phyloP scores from a whole-genome alignment of 2,888 invertebrate species.

The Brenthis ino region DNA sequence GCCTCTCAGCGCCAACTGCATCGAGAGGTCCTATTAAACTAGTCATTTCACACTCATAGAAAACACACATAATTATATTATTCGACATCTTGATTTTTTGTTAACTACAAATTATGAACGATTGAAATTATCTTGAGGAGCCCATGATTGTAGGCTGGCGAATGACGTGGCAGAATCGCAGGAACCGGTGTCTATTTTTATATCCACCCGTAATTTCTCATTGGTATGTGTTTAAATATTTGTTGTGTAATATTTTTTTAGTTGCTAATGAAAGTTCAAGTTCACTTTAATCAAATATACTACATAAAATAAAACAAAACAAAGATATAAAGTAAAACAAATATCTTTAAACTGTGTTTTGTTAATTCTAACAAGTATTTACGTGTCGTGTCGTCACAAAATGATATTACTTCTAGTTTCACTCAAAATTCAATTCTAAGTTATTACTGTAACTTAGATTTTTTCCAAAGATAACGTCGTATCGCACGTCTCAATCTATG shows the following conservation, averaged over 20 bases:
- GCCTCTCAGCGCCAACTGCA: slow-evolving; percentile 39
- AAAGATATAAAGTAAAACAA: too few relatives aligned
- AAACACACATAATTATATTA: slow-evolving; percentile 79
- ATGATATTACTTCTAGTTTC: slow-evolving; percentile 17
- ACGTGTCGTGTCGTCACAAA: slow-evolving; percentile 16
- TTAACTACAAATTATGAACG: slow-evolving; percentile 73
- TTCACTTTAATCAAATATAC: neutral
- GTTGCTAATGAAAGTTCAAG: neutral
- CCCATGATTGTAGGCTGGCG: slow-evolving; percentile 69
- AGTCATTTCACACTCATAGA: slow-evolving; percentile 74
- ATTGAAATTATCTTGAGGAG: slow-evolving; percentile 75
- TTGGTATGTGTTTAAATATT: neutral
- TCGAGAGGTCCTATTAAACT: slow-evolving; percentile 67
- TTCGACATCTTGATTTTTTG: slow-evolving; percentile 71
- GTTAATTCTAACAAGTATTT: slow-evolving; percentile 6
- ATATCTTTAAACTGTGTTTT: too few relatives aligned
- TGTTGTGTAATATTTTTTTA: slow-evolving; percentile 3
- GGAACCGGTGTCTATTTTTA: slow-evolving; percentile 41
- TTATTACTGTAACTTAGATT: slow-evolving; percentile 31
- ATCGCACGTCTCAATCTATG: slow-evolving; percentile 31
- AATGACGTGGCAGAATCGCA: slow-evolving; percentile 63
- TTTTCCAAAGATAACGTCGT: slow-evolving; percentile 25
- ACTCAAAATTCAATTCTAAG: slow-evolving; percentile 27
- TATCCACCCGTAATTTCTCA: slow-evolving; percentile 8
- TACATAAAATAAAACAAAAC: too few relatives aligned